Evolutionary conservation across 2,113 vertebrate species (phyloP), one percentile per base, ranked within the genome.

Genomic region (Hypanus sabinus): DNA sequence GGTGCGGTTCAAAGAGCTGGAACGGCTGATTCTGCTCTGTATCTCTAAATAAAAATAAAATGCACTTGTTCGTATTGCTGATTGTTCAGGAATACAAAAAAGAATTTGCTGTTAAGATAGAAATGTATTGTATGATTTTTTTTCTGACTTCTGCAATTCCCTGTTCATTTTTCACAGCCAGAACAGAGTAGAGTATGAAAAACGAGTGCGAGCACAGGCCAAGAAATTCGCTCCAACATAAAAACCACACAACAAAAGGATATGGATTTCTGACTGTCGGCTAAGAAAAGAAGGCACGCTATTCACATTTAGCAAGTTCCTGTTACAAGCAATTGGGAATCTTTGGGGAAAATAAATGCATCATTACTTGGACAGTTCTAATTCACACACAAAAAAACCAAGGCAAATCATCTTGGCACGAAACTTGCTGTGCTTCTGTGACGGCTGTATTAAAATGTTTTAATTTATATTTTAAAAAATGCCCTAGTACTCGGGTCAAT

Each of bases 181-280:
- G 96, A 97, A 97, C 96, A 96, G 97, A 96, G 96, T 97, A 96
- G 97, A 97, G 95, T 97, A 97, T 94, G 96, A 97, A 95, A 97
- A 97, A 95, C 95, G 96, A 73, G 97, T 97, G 94, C 95, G 97
- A 95, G 96, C 97, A 55, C 97, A 97, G 95, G 97, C 97, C 96
- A 97, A 97, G 96, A 97, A 96, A 96, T 97, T 97, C 83, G 96
- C 97, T 94, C 97, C 97, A 55, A 96, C 96, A 96, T 97, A 97
- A 94, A 96, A 94, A 27, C 27, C 94, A 71, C 70, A 12, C 93
- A 62, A 60, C 75, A 68, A 24, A 80, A 94, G 57, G 75, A 81
- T 81, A 57, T 94, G 93, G 93, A 81, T 94, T 93, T 93, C 91
- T 93, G 91, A 93, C 70, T 93, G 91, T 93, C 68, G 91, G 68